Conservation (phyloP, 2,797 vertebrate species). For the Avahi laniger region DNA sequence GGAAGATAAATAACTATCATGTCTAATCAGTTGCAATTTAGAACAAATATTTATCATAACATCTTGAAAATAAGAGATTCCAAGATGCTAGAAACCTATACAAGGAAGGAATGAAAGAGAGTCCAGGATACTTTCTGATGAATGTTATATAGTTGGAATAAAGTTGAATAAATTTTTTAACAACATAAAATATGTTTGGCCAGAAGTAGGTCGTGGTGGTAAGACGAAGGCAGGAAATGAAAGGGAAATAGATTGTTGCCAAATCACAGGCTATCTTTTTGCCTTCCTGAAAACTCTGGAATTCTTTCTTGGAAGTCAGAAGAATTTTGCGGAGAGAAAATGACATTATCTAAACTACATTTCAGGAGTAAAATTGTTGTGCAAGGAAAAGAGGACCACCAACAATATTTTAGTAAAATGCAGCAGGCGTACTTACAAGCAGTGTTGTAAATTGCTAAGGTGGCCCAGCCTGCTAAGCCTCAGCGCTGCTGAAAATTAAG, state of each 20-base stretch:
- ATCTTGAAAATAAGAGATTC: constrained; percentile 32
- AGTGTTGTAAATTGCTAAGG: neutral
- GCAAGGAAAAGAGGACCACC: neutral
- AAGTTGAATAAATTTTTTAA: neutral
- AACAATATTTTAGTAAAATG: neutral
- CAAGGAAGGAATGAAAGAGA: neutral
- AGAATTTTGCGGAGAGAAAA: neutral
- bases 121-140: neutral
- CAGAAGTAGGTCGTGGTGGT: neutral
- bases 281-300: neutral
- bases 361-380: neutral
- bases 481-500: neutral
- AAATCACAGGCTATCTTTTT: neutral
- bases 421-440: neutral
- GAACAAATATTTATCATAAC: constrained; percentile 25
- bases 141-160: neutral
- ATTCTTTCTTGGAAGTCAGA: neutral
- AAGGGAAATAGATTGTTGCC: neutral
- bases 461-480: neutral
- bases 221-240: neutral
- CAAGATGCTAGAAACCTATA: neutral
- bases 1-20: constrained; percentile 34
- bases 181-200: neutral
- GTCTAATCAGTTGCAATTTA: constrained; percentile 50
- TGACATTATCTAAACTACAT: neutral